These are phyloP conservation scores for Corythoichthys intestinalis DNA, from an alignment of 2,113 vertebrate genomes.

Conservation along the genomic window DNA sequence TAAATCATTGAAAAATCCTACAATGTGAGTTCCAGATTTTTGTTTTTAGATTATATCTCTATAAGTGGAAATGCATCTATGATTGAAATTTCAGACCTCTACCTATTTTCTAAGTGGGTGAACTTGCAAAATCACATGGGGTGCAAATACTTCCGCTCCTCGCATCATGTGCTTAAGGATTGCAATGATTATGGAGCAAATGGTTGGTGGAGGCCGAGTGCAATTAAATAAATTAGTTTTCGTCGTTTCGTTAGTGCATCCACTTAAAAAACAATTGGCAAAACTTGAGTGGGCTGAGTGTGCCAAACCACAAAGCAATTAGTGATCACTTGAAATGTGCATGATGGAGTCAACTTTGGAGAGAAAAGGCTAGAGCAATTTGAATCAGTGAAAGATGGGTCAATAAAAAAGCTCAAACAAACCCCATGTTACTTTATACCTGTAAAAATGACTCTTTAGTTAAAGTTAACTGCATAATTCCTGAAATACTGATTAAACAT, in stretches of 20 bases:
- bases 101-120: too few relatives aligned
- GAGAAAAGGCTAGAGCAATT: neutral
- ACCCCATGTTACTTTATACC: too few relatives aligned
- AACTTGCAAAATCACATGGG: too few relatives aligned
- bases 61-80: too few relatives aligned
- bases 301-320: constrained; percentile 3
- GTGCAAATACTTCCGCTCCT: too few relatives aligned
- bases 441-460: neutral
- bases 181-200: neutral
- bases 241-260: neutral
- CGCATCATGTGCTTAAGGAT: neutral
- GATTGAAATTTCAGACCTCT: too few relatives aligned
- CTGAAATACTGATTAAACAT: too few relatives aligned
- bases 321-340: constrained; percentile 1
- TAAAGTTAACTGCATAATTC: neutral
- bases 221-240: constrained; percentile 3
- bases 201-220: neutral
- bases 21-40: too few relatives aligned
- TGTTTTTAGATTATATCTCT: too few relatives aligned
- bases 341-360: neutral
- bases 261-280: constrained; percentile 1
- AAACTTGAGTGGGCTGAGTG: neutral
- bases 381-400: neutral
- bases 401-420: neutral
- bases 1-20: too few relatives aligned